phyloP scores from a whole-genome alignment of 1,140 invertebrate species.

The Apis florea region DNA sequence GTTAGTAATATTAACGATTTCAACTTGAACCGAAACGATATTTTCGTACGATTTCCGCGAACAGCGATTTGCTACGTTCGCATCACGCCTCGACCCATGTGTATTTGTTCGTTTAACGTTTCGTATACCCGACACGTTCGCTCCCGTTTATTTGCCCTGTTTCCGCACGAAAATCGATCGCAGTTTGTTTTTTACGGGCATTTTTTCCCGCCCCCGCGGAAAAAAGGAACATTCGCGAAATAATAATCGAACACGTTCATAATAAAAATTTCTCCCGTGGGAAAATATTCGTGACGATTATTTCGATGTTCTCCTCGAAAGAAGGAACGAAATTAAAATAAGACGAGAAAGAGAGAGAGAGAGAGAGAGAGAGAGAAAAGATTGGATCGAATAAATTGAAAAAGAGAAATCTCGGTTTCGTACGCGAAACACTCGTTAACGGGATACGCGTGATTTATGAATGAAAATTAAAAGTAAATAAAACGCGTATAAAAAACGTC shows the following conservation, averaged over 20 bases:
- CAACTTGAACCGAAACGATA: background rate
- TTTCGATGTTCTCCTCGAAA: background rate
- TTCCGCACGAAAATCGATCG: slow-evolving; percentile 15
- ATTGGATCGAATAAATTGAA: background rate
- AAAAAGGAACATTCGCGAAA: background rate
- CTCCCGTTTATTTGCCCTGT: slow-evolving; percentile 24
- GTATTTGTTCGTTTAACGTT: background rate
- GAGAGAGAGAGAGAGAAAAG: too few species aligned
- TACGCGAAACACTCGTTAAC: background rate
- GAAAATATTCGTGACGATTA: background rate
- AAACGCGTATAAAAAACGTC: background rate
- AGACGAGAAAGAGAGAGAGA: background rate
- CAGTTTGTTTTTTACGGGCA: slow-evolving; percentile 8
- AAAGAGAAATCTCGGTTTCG: background rate
- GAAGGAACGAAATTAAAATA: background rate
- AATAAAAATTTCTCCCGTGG: background rate
- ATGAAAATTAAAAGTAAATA: background rate
- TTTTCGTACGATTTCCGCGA: slow-evolving; percentile 2
- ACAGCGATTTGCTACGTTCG: background rate
- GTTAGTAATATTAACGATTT: too few species aligned
- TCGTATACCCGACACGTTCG: slow-evolving; percentile 1
- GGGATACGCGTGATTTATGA: background rate
- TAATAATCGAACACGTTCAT: background rate
- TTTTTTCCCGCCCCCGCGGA: background rate
- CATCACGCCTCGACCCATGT: slow-evolving; percentile 3